Evolutionary conservation across 2,797 vertebrate species (phyloP), one percentile per base, ranked within the genome.

Genomic region (Cheirogaleus major): DNA sequence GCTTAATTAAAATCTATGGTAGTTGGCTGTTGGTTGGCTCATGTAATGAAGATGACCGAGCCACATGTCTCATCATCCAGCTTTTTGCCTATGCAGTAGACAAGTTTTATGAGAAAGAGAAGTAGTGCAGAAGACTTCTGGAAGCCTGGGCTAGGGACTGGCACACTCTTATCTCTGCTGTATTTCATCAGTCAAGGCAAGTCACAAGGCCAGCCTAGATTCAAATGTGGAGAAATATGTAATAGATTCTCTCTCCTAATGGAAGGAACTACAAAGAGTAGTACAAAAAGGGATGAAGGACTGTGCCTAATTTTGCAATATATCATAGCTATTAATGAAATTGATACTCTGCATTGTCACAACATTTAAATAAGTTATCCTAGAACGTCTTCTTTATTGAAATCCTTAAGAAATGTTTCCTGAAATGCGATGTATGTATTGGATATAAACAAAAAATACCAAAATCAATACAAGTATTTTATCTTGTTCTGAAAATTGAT

Each of bases 161-260:
- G 20, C 11, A n/a, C 1, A 50, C 17, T 3, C 6, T 38, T 32
- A 23, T 18, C 25, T 80, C 27, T 30, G 22, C 6, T 30, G 8
- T 35, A 4, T 9, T 35, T 35, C 32, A n/a, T 18, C 35, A 86
- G 0, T 4, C 25, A 50, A 69, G 43, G n/a, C 4, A 83, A 89
- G n/a, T 59, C 43, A 25, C 3, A 10, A 10, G 13, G 0, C 10
- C 20, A 25, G 3, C 8, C 1, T 5, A 12, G 0, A 67, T 50
- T 65, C 41, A n/a, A 43, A 55, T 41, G 25, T 3, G 38, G 41
- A 38, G 30, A 76, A 38, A 38, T 52, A 38, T 2, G 3, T 57
- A 57, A 57, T 57, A 32, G 23, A 65, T 50, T 93, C 18, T 38
- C 2, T 27, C 10, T 75, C 3, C 27, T 78, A 27, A 23, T 0